These are phyloP conservation scores for Agelastica alni DNA, from an alignment of 2,888 invertebrate species.

Conservation along the genomic window DNA sequence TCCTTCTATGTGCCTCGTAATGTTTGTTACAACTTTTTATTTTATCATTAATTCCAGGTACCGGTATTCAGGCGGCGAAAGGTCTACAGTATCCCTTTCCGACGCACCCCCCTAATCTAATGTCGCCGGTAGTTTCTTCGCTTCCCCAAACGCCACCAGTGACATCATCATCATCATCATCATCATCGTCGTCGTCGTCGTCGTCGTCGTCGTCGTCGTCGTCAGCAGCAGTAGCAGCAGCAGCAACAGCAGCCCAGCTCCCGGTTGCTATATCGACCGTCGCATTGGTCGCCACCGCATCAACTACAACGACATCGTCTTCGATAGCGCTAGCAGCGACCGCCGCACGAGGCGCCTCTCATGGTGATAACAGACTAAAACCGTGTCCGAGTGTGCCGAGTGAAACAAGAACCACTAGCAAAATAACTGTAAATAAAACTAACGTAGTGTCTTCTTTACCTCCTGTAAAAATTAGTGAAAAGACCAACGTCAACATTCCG, in stretches of 20 bases:
- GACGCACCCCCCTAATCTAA: slow-evolving; percentile 69
- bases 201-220: slow-evolving; percentile 22
- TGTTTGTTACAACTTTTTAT: too few species aligned
- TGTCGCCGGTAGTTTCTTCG: slow-evolving; percentile 40
- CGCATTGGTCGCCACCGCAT: slow-evolving; percentile 39
- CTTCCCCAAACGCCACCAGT: slow-evolving; percentile 23
- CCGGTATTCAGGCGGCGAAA: slow-evolving; percentile 56
- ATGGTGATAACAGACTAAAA: slow-evolving; percentile 53
- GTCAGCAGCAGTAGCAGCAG: slow-evolving; percentile 26
- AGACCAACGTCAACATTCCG: slow-evolving; percentile 41
- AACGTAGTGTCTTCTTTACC: slow-evolving; percentile 43
- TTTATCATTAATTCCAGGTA: slow-evolving; percentile 42
- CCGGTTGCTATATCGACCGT: slow-evolving; percentile 33
- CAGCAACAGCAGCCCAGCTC: slow-evolving; percentile 25
- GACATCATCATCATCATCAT: slow-evolving; percentile 31
- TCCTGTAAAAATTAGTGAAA: slow-evolving; percentile 39
- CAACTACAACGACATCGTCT: slow-evolving; percentile 24
- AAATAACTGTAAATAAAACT: slow-evolving; percentile 54
- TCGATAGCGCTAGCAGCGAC: slow-evolving; percentile 36
- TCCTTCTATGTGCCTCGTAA: neutral
- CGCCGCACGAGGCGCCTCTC: slow-evolving; percentile 44
- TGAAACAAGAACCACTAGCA: slow-evolving; percentile 52
- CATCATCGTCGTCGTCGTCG: too few species aligned
- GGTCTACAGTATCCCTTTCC: slow-evolving; percentile 79
- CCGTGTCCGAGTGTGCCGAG: slow-evolving; percentile 47